Conservation (phyloP, 2,797 vertebrate genomes). For the Pantherophis alleghaniensis region DNA sequence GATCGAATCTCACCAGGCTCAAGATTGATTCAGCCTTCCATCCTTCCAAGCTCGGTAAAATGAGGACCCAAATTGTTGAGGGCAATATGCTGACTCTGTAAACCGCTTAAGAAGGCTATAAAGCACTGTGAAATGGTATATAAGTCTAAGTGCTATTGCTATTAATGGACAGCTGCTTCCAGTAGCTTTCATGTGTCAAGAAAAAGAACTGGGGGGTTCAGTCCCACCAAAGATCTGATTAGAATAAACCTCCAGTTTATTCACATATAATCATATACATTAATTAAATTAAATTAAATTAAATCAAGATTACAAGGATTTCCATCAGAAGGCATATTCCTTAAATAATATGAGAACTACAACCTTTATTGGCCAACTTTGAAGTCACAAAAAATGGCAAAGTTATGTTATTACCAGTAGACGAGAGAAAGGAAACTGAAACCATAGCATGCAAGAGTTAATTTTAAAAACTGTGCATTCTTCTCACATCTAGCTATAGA, state of each 20-base stretch:
- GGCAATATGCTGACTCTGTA: no score
- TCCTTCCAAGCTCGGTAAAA: not conserved
- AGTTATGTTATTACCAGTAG: not conserved
- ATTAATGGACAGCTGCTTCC: conserved; percentile 20
- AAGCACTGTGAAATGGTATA: no score
- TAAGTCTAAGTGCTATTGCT: no score
- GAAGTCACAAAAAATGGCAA: not conserved
- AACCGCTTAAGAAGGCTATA: no score
- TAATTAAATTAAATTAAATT: not conserved
- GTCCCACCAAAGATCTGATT: conserved; percentile 38
- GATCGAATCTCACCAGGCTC: not conserved
- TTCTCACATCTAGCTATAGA: not conserved
- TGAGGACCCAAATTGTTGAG: not conserved
- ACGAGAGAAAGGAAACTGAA: not conserved
- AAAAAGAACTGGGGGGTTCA: conserved; percentile 39
- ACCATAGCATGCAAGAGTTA: not conserved
- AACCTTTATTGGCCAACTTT: not conserved
- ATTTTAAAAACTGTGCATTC: not conserved
- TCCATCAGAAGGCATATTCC: not conserved
- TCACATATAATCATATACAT: not conserved
- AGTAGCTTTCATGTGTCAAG: conserved; percentile 32
- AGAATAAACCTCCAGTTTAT: not conserved
- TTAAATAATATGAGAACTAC: not conserved
- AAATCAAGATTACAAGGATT: not conserved
- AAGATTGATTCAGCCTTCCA: not conserved